phyloP scores from a whole-genome alignment of 2,888 invertebrate species.

The Phortica okadai region DNA sequence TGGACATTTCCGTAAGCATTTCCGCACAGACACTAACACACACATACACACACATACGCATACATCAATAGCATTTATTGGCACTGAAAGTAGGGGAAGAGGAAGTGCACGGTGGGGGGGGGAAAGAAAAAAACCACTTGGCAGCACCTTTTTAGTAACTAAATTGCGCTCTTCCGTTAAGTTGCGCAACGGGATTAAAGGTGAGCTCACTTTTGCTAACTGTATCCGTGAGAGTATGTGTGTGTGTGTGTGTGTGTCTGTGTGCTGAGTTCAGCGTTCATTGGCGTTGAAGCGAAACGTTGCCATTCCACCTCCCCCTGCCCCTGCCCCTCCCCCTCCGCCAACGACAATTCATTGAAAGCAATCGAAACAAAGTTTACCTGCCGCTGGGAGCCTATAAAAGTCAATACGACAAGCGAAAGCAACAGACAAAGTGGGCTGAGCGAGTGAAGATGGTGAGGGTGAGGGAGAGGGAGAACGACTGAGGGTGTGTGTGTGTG shows the following conservation, averaged over 20 bases:
- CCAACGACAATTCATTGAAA: conserved; percentile 33
- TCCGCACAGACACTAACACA: conserved; percentile 11
- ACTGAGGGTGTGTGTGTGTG: too few species aligned
- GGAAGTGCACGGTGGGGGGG: too few species aligned
- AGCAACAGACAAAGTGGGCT: not conserved
- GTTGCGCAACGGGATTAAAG: conserved; percentile 57
- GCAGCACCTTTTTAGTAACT: conserved; percentile 61
- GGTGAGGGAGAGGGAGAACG: conserved; percentile 8
- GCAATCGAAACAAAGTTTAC: conserved; percentile 34
- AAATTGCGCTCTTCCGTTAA: conserved; percentile 69
- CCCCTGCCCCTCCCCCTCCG: too few species aligned
- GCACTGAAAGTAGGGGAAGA: not conserved
- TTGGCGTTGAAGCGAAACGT: conserved; percentile 26
- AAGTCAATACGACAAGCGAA: too few species aligned
- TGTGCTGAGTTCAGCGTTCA: not conserved
- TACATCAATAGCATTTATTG: conserved; percentile 1
- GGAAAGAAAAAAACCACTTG: conserved; percentile 26
- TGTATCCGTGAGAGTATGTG: conserved; percentile 12
- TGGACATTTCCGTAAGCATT: conserved; percentile 32
- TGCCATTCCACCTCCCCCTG: not conserved
- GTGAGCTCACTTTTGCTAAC: not conserved
- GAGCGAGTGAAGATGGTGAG: not conserved
- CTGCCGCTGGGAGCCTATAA: conserved; percentile 28
- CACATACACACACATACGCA: not conserved
- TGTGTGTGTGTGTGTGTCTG: not conserved